Base-by-base conservation (phyloP, 2,888 invertebrate species). In the Pilophorus perplexus region DNA sequence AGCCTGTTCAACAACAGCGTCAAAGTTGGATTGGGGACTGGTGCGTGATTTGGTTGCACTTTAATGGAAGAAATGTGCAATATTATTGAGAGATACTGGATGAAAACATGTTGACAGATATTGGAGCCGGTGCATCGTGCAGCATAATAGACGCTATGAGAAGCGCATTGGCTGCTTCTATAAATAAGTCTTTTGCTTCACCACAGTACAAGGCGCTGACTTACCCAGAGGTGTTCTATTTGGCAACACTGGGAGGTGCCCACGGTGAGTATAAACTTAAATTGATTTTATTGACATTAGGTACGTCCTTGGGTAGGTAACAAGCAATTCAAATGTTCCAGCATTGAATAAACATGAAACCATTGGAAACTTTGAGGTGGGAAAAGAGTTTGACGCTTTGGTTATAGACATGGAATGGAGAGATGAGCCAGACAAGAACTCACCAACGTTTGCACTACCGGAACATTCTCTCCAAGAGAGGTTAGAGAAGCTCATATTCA, bases 351-450 rank as follows among this genome's bases (percentile, higher is more conserved):
- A 93, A 70, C 86, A 85, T n/a, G 76, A 86, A 42, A 79, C 83
- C 73, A 84, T 89, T 55, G 94, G 94, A 14, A 92, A 86, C 78
- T 90, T 95, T 73, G 79, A 82, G 71, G 76, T 83, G 3, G 91
- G 90, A 18, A 93, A 94, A 76, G 85, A 90, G 65, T 93, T 95
- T 73, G 95, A 95, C 79, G 93, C 93, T 0, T 78, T 95, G 0
- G 73, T 92, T 1, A 79, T 94, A 27, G 87, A 92, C 73, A 80
- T 86, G n/a, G 66, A 66, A 22, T 28, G 16, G 22, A 23, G 18
- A 2, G 72, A 73, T 14, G 14, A 18, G 3, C 42, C 23, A 1
- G 48, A 28, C 27, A 74, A 74, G 0, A 72, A 73, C 3, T 73
- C 74, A 0, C 65, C 74, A 4, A 75, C 77, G 42, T 64, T 75